Percentiles rank a stretch among this genome's conserved stretches.
These are phyloP conservation scores for Sebastes iracundus DNA, from an alignment of 2,797 vertebrate species.

Conservation along the genomic window DNA sequence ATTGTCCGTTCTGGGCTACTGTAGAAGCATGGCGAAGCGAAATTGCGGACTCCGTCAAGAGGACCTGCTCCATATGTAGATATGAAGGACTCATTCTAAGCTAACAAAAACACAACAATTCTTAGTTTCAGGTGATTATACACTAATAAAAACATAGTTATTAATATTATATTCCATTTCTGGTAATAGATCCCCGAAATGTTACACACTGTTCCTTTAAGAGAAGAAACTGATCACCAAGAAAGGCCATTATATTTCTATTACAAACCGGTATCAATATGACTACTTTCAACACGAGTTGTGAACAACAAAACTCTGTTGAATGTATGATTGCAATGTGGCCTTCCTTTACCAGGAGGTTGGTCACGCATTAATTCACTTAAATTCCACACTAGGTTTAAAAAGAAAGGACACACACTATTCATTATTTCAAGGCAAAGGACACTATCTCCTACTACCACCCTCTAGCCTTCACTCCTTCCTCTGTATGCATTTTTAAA, in stretches of 20 bases:
- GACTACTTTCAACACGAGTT: background rate
- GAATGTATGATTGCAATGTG: too few relatives aligned
- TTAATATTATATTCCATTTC: too few relatives aligned
- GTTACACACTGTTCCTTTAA: too few relatives aligned
- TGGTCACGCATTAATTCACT: background rate
- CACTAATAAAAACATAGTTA: too few relatives aligned
- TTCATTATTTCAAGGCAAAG: slow-evolving; percentile 36
- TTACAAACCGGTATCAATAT: background rate
- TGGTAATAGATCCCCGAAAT: too few relatives aligned
- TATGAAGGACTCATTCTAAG: too few relatives aligned
- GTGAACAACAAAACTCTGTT: background rate
- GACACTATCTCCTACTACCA: background rate
- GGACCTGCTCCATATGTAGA: too few relatives aligned
- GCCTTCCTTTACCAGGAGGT: background rate
- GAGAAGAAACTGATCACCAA: background rate
- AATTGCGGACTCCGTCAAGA: too few relatives aligned
- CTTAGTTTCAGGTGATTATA: too few relatives aligned
- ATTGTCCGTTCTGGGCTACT: too few relatives aligned
- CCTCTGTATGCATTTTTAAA: slow-evolving; percentile 36
- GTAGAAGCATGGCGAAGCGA: too few relatives aligned
- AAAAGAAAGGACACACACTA: background rate
- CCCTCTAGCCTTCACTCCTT: slow-evolving; percentile 23
- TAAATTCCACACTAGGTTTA: background rate
- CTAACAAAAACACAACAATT: too few relatives aligned
- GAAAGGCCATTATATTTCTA: background rate